Conservation (phyloP, 2,113 vertebrate species). For the Podarcis muralis region DNA sequence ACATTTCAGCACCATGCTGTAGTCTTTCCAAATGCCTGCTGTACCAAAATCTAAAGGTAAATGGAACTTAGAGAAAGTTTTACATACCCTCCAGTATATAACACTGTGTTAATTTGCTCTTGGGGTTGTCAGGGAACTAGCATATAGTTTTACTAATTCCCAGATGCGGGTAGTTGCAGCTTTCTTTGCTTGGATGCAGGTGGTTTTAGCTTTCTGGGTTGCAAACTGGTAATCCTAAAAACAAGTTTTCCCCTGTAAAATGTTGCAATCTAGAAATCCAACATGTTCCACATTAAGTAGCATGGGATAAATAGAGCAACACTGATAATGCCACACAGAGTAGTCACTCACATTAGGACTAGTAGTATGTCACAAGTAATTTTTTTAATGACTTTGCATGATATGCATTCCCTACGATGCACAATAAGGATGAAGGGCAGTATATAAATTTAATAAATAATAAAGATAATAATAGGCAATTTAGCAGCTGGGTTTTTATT, state of each 20-base stretch:
- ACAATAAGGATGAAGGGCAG: not conserved
- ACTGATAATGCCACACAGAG: not conserved
- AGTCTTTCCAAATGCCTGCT: not conserved
- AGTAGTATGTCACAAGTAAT: not conserved
- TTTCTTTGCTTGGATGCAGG: not conserved
- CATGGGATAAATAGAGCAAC: not conserved
- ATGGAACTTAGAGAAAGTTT: not conserved
- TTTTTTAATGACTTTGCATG: not conserved
- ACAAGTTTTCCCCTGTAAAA: not conserved
- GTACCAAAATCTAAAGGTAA: slow-evolving; percentile 1
- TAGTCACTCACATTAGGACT: not conserved
- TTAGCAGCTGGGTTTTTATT: not conserved
- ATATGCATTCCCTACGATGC: not conserved
- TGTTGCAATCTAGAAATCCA: not conserved
- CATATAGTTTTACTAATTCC: not conserved
- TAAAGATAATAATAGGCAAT: not conserved
- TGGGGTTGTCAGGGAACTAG: not conserved
- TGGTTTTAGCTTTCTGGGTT: no score
- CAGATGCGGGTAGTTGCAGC: not conserved
- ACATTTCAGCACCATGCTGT: not conserved
- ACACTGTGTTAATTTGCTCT: not conserved
- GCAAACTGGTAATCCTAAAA: not conserved
- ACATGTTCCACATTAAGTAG: not conserved
- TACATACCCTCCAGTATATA: not conserved
- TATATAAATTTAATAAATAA: no score